phyloP scores from a whole-genome alignment of 1,140 invertebrate species.

The Druon quercuslanigerum region DNA sequence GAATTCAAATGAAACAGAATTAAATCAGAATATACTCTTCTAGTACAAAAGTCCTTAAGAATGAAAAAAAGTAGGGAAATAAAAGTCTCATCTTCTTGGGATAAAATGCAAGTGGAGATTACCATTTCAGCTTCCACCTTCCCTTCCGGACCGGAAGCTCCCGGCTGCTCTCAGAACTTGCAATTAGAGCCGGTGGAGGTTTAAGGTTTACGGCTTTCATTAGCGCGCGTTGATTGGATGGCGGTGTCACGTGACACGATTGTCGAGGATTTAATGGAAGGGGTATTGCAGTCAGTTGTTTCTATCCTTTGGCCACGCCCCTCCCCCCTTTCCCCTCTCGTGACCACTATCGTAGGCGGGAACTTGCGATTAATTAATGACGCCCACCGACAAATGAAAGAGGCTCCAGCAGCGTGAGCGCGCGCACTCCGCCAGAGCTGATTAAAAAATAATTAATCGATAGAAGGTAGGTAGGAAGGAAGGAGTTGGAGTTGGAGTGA shows the following conservation, averaged over 20 bases:
- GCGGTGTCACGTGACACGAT: slow-evolving; percentile 57
- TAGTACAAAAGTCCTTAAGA: no score
- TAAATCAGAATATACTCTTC: no score
- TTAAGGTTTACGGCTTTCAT: slow-evolving; percentile 57
- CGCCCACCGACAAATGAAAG: slow-evolving; percentile 73
- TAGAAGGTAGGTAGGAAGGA: background rate
- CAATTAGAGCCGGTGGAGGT: slow-evolving; percentile 48
- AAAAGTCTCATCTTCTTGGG: background rate
- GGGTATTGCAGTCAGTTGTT: slow-evolving; percentile 66
- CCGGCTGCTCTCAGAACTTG: slow-evolving; percentile 35
- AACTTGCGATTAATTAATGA: slow-evolving; percentile 72
- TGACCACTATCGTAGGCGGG: slow-evolving; percentile 70
- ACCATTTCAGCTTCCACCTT: background rate
- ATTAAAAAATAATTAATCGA: slow-evolving; percentile 45
- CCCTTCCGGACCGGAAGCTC: background rate
- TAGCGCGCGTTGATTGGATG: slow-evolving; percentile 66
- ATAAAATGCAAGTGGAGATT: slow-evolving; percentile 20
- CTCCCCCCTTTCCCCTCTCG: slow-evolving; percentile 48
- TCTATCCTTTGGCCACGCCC: slow-evolving; percentile 72
- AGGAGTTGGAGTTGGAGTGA: background rate
- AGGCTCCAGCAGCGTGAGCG: slow-evolving; percentile 46
- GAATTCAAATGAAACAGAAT: no score
- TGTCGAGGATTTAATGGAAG: slow-evolving; percentile 46
- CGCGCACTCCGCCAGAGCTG: slow-evolving; percentile 46
- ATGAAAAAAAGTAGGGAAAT: background rate